Conservation (phyloP, 1,140 invertebrate species). For the Nephila pilipes region DNA sequence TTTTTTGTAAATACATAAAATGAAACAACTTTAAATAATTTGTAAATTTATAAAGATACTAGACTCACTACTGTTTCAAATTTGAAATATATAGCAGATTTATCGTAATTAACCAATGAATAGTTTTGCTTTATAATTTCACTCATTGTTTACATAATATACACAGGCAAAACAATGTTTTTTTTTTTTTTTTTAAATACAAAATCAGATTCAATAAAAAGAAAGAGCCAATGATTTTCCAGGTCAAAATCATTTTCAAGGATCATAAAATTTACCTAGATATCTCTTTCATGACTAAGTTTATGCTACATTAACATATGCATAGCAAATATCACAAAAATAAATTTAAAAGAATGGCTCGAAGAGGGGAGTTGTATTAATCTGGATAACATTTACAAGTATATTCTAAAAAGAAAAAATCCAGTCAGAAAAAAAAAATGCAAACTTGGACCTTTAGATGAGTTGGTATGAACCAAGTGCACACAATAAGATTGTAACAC, state of each 20-base stretch:
- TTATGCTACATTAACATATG: constrained; percentile 3
- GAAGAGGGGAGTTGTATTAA: background rate
- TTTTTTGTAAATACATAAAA: too few relatives aligned
- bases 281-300: background rate
- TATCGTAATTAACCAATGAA: too few relatives aligned
- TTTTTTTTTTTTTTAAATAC: background rate
- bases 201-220: background rate
- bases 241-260: background rate
- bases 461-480: background rate
- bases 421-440: background rate
- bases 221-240: background rate
- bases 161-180: background rate
- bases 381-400: background rate
- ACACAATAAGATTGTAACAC: background rate
- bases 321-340: background rate
- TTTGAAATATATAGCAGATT: too few relatives aligned
- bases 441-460: background rate
- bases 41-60: too few relatives aligned
- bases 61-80: too few relatives aligned
- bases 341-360: background rate
- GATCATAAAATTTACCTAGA: background rate
- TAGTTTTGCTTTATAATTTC: too few relatives aligned
- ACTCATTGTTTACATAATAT: background rate
- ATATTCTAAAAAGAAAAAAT: background rate
- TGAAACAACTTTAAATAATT: too few relatives aligned